Percentiles rank a stretch among this genome's conserved stretches.
Conservation (phyloP, 2,888 invertebrate genomes). For the Atethmia centrago region DNA sequence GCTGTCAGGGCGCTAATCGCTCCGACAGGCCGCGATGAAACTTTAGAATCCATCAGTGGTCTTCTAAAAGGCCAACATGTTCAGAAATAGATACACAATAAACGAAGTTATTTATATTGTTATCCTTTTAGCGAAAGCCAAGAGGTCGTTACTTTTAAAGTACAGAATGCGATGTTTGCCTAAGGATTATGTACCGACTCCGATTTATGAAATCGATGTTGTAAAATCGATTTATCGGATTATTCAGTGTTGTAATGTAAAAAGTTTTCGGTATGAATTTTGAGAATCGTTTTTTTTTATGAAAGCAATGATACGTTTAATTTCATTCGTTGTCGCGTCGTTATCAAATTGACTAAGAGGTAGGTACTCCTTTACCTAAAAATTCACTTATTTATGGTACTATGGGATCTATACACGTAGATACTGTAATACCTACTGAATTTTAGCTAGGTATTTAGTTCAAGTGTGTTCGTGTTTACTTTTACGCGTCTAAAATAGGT, state of each 20-base stretch:
- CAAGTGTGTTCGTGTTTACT: neutral
- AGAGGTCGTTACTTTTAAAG: conserved; percentile 81
- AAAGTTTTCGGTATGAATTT: neutral
- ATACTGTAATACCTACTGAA: neutral
- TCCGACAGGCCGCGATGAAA: conserved; percentile 90
- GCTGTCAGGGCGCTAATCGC: conserved; percentile 90
- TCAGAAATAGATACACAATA: conserved; percentile 86
- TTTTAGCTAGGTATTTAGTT: neutral
- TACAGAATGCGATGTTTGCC: conserved; percentile 76
- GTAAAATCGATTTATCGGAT: conserved; percentile 56
- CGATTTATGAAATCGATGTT: conserved; percentile 63
- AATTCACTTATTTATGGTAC: neutral
- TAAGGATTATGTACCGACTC: conserved; percentile 71
- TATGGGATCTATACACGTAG: neutral
- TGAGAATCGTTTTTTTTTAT: neutral
- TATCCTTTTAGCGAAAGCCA: conserved; percentile 83
- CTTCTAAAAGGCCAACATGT: conserved; percentile 84
- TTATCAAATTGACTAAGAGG: too few species aligned
- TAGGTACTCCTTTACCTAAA: neutral
- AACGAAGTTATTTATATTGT: conserved; percentile 82
- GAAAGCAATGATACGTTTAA: neutral
- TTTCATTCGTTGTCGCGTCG: too few species aligned
- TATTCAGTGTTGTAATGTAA: conserved; percentile 25
- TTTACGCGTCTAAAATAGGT: neutral
- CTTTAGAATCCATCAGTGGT: conserved; percentile 89